These are phyloP conservation scores for Phenacoccus solenopsis DNA, from an alignment of 1,140 invertebrate genomes.

Conservation along the genomic window DNA sequence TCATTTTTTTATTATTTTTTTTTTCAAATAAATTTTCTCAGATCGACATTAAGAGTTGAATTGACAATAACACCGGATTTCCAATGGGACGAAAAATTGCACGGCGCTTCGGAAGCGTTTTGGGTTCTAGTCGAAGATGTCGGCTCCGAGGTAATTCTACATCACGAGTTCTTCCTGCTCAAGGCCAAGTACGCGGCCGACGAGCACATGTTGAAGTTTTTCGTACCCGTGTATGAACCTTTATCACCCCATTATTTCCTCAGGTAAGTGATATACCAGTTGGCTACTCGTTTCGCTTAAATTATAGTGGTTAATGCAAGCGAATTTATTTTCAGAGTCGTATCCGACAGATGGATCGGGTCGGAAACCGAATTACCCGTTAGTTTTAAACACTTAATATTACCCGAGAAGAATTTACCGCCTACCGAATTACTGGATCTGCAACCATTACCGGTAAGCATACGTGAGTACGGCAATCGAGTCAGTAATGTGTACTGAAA, in stretches of 20 bases:
- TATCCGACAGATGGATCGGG: slow-evolving; percentile 62
- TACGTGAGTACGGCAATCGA: not conserved
- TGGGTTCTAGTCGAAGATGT: slow-evolving; percentile 99
- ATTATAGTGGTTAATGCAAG: not conserved
- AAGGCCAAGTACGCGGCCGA: slow-evolving; percentile 90
- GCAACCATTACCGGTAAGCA: slow-evolving; percentile 74
- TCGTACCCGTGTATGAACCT: slow-evolving; percentile 96
- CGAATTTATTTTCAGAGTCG: slow-evolving; percentile 29
- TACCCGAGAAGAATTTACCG: slow-evolving; percentile 96
- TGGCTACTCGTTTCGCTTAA: slow-evolving; percentile 41
- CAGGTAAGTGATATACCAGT: slow-evolving; percentile 32
- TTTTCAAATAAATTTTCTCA: slow-evolving; percentile 18
- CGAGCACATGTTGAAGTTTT: slow-evolving; percentile 95
- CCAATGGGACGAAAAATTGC: slow-evolving; percentile 96
- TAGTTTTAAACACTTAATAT: slow-evolving; percentile 91
- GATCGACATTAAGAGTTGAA: slow-evolving; percentile 87
- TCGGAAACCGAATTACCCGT: slow-evolving; percentile 94
- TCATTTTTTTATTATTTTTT: not conserved
- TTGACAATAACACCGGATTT: slow-evolving; percentile 98
- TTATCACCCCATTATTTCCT: slow-evolving; percentile 97
- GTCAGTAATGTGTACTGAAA: slow-evolving; percentile 13
- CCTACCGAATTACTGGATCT: slow-evolving; percentile 96
- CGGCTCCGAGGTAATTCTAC: slow-evolving; percentile 87
- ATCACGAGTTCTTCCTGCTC: slow-evolving; percentile 95
- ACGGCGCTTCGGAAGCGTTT: slow-evolving; percentile 92